Percentiles rank a stretch among this genome's conserved stretches.
Evolutionary conservation across 2,888 invertebrate genomes (phyloP).

Genomic region (Chrysomela aeneicollis): DNA sequence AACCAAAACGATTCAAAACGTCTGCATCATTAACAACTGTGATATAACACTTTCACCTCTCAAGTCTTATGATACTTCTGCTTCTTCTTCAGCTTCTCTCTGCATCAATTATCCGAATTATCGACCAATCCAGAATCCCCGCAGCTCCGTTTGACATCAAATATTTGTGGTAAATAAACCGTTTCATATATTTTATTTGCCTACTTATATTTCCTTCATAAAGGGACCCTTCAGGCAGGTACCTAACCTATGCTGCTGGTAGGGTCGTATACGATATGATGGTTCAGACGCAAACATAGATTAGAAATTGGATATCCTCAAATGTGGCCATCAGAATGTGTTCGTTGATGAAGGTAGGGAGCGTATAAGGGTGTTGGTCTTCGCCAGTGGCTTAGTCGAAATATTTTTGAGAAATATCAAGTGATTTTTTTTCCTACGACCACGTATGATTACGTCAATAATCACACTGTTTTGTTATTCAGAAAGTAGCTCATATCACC

Average conservation of each 20-base stretch:
- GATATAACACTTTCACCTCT: constrained; percentile 22
- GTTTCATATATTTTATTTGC: constrained; percentile 29
- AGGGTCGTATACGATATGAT: constrained; percentile 22
- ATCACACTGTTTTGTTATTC: too few relatives aligned
- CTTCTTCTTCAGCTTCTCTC: background rate
- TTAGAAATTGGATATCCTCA: constrained; percentile 41
- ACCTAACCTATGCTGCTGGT: constrained; percentile 8
- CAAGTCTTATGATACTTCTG: constrained; percentile 24
- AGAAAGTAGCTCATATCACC: too few relatives aligned
- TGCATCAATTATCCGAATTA: background rate
- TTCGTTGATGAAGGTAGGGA: constrained; percentile 15
- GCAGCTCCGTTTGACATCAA: constrained; percentile 18
- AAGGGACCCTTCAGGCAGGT: constrained; percentile 24
- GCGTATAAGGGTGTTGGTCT: constrained; percentile 4
- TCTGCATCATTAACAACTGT: constrained; percentile 19
- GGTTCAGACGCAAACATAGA: constrained; percentile 41
- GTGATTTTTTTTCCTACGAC: too few relatives aligned
- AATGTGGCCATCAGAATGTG: constrained; percentile 28
- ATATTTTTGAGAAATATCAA: background rate
- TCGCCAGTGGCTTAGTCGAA: constrained; percentile 19
- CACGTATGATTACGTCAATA: too few relatives aligned
- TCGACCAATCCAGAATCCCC: background rate
- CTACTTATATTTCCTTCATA: constrained; percentile 24
- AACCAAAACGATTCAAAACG: too few relatives aligned
- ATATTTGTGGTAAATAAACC: constrained; percentile 30